Evolutionary conservation across 1,140 invertebrate species (phyloP).

Genomic region (Drosophila oshimai): DNA sequence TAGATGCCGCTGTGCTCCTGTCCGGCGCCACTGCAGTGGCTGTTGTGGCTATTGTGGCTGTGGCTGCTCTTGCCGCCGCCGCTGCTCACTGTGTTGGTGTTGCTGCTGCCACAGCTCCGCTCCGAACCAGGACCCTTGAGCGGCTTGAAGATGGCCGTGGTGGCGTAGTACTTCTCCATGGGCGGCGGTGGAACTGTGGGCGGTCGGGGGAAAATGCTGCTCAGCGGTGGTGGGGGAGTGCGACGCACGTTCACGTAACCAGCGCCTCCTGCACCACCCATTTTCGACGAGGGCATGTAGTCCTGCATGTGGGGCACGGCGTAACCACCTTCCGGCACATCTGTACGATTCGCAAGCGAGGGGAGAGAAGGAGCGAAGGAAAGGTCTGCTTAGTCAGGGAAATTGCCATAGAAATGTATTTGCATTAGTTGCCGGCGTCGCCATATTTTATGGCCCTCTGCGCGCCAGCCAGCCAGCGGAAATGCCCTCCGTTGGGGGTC

Average conservation of each 20-base stretch:
- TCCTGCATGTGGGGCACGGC: constrained; percentile 84
- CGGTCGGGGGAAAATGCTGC: constrained; percentile 87
- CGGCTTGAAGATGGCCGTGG: constrained; percentile 83
- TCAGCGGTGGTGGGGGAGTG: constrained; percentile 82
- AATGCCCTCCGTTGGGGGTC: constrained; percentile 3
- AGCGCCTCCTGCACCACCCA: constrained; percentile 64
- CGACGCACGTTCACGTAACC: constrained; percentile 81
- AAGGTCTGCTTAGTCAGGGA: constrained; percentile 62
- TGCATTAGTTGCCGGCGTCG: constrained; percentile 65
- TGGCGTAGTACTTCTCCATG: constrained; percentile 90
- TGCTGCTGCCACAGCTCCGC: constrained; percentile 48
- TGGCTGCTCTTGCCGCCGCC: constrained; percentile 75
- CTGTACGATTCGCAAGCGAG: constrained; percentile 65
- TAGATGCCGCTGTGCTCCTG: constrained; percentile 74
- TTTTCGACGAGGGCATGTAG: constrained; percentile 79
- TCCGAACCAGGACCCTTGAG: constrained; percentile 66
- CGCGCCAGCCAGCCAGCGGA: constrained; percentile 50
- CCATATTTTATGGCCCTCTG: constrained; percentile 58
- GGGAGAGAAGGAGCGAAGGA: constrained; percentile 27
- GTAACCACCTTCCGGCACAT: constrained; percentile 85
- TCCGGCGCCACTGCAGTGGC: constrained; percentile 49
- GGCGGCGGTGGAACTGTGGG: constrained; percentile 86
- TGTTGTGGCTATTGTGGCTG: constrained; percentile 56
- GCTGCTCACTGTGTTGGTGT: constrained; percentile 42
- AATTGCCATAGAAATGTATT: constrained; percentile 71